Percentiles rank a stretch among this genome's conserved stretches.
Evolutionary conservation across 2,797 vertebrate species (phyloP).

Genomic region (Anomalospiza imberbis): DNA sequence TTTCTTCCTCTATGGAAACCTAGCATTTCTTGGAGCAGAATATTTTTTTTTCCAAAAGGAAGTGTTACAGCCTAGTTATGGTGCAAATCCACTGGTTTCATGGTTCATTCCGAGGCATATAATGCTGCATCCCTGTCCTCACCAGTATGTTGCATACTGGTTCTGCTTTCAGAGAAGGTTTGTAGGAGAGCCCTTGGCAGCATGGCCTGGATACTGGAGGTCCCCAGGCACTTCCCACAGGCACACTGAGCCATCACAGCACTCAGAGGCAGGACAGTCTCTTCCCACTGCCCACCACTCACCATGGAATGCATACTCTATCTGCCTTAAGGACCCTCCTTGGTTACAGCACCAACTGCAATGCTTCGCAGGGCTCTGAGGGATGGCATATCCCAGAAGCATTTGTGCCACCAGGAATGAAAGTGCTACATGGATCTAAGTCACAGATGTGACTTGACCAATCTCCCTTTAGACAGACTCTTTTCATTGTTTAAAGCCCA

Average conservation of each 20-base stretch:
- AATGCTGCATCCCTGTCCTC: not conserved
- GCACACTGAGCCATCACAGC: not conserved
- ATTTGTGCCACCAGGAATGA: not conserved
- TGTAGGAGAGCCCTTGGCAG: not conserved
- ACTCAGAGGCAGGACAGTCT: not conserved
- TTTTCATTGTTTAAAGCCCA: not conserved
- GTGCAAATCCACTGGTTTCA: too few relatives aligned
- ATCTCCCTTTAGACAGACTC: not conserved
- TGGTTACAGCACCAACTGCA: not conserved
- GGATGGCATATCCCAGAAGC: not conserved
- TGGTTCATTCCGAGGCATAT: not conserved
- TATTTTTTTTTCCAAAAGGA: not conserved
- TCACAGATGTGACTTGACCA: not conserved
- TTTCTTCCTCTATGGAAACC: not conserved
- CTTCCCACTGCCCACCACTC: not conserved
- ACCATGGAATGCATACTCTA: rapidly evolving
- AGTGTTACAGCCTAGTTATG: not conserved
- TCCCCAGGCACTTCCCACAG: not conserved
- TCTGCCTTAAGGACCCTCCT: not conserved
- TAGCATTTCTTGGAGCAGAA: not conserved
- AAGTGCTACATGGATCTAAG: not conserved
- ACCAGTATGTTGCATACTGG: not conserved
- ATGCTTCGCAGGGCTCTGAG: rapidly evolving
- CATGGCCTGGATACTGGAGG: rapidly evolving
- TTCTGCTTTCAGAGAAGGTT: not conserved